Base-by-base conservation (phyloP, 1,140 invertebrate species). In the Pseudobourletiella spinata region DNA sequence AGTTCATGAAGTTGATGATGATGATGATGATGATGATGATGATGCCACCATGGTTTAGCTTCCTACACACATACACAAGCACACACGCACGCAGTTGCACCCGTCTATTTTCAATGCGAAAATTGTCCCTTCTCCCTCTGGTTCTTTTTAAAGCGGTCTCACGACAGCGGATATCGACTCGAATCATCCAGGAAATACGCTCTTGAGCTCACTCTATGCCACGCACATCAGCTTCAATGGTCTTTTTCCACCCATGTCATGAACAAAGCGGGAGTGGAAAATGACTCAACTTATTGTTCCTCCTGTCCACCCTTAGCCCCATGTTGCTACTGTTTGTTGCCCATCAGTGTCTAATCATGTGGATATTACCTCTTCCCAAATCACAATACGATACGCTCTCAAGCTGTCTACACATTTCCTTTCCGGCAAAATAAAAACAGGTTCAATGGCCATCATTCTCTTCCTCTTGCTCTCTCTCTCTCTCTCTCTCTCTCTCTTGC, bases 151-250 rank as follows among this genome's bases (percentile, higher is more conserved):
- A 43, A 61, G 43, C 48, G n/a, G 32, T 16, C 25, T 51, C n/a
- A n/a, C n/a, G 26, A 30, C 15, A 61, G 59, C 59, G 59, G 59
- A 61, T 54, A 52, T 61, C 30, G 59, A 61, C 29, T 50, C 51
- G 30, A 46, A 46, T 28, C 35, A 50, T 54, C 35, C 60, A 61
- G 60, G 60, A 61, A 61, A 55, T 56, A 61, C 51, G 51, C 60
- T 61, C 60, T 61, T 61, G 35, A 61, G 28, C 51, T 26, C 16
- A 18, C 26, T 26, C 3, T 24, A 14, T 42, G 15, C 51, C 14
- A 57, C n/a, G 6, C 25, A 56, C 14, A 51, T 3, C 50, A 30
- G 26, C 22, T 25, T n/a, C 14, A 51, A 51, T 20, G 52, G 52
- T 55, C 52, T 55, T 29, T 32, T 55, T 32, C 20, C 35, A 20